A percentile compares a stretch with the other conserved stretches of the same genome.
Evolutionary conservation across 2,113 vertebrate genomes (phyloP).

Genomic region (Poecile atricapillus): DNA sequence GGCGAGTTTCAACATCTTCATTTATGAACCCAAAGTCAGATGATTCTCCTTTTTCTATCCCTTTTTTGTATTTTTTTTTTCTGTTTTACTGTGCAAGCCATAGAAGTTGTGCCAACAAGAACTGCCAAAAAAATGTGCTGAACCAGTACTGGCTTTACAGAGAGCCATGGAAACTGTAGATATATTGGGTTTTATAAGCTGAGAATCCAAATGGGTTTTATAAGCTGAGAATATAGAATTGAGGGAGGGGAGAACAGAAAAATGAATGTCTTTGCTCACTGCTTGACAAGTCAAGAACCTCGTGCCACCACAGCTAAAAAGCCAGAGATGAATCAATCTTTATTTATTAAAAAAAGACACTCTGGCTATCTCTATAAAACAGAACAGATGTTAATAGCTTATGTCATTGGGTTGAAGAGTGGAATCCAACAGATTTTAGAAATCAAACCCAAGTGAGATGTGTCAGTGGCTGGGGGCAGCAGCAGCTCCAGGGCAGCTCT

Average conservation of each 20-base stretch:
- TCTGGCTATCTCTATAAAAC: background rate
- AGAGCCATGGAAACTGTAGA: background rate
- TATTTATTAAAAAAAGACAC: background rate
- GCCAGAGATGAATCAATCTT: background rate
- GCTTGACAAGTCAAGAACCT: background rate
- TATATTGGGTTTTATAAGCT: background rate
- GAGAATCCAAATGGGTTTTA: background rate
- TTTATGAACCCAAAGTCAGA: background rate
- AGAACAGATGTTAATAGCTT: background rate
- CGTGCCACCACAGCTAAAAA: background rate
- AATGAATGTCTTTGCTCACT: background rate
- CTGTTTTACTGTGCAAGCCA: background rate
- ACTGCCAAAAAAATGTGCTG: background rate
- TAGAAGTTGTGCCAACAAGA: background rate
- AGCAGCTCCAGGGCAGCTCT: background rate
- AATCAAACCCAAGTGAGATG: no score
- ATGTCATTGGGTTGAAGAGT: background rate
- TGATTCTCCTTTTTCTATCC: no score
- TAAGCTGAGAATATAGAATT: background rate
- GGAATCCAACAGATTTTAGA: background rate
- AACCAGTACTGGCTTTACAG: background rate
- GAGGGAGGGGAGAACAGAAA: background rate
- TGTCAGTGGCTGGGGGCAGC: background rate
- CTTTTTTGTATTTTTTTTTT: background rate
- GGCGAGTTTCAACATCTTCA: background rate